Evolutionary conservation across 2,888 invertebrate genomes (phyloP).

Genomic region (Sarcophaga subvicina): DNA sequence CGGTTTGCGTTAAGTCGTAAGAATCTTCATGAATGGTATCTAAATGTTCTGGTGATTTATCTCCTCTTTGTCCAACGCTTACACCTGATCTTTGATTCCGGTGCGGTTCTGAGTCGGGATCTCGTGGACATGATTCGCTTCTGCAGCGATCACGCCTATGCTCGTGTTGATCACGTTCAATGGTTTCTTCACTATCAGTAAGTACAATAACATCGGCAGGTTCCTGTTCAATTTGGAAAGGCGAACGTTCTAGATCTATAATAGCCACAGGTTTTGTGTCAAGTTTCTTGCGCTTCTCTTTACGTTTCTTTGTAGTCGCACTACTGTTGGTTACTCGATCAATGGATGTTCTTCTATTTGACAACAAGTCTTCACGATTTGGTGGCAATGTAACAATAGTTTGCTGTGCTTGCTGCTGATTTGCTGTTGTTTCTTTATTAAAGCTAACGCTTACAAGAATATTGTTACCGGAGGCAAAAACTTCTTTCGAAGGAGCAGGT

Average conservation of each 20-base stretch:
- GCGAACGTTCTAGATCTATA: slow-evolving; percentile 92
- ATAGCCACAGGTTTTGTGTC: slow-evolving; percentile 89
- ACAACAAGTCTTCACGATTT: slow-evolving; percentile 79
- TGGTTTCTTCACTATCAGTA: slow-evolving; percentile 89
- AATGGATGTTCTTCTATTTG: slow-evolving; percentile 74
- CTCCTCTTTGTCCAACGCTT: slow-evolving; percentile 74
- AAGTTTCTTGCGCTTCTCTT: slow-evolving; percentile 82
- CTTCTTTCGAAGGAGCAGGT: slow-evolving; percentile 90
- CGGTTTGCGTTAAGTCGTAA: slow-evolving; percentile 80
- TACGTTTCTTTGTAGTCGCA: slow-evolving; percentile 74
- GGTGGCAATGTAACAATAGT: slow-evolving; percentile 80
- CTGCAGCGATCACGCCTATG: slow-evolving; percentile 72
- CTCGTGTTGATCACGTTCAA: slow-evolving; percentile 72
- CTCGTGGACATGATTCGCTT: slow-evolving; percentile 70
- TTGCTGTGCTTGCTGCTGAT: slow-evolving; percentile 78
- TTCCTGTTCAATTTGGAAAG: slow-evolving; percentile 91
- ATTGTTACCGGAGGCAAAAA: slow-evolving; percentile 96
- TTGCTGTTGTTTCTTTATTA: slow-evolving; percentile 84
- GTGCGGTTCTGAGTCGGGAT: slow-evolving; percentile 68
- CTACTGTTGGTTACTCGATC: slow-evolving; percentile 72
- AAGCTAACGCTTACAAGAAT: slow-evolving; percentile 96
- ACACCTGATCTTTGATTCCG: slow-evolving; percentile 69
- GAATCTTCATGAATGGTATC: slow-evolving; percentile 79
- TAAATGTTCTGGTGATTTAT: slow-evolving; percentile 77
- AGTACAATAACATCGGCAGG: slow-evolving; percentile 91